phyloP scores from a whole-genome alignment of 2,888 invertebrate species.

The Actias luna region DNA sequence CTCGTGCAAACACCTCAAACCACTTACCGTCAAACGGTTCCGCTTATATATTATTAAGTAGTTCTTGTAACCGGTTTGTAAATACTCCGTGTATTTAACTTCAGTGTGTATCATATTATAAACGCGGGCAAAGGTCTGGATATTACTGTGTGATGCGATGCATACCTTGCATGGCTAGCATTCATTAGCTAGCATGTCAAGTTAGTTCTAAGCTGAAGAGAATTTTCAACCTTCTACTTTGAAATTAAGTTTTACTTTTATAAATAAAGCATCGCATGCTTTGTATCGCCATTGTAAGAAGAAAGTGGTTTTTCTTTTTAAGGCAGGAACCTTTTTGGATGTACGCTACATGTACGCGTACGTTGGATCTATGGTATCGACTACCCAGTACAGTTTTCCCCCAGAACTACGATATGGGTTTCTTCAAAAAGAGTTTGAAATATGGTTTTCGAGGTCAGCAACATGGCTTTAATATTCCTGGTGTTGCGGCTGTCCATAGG shows the following conservation, averaged over 20 bases:
- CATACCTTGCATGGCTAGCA: not conserved
- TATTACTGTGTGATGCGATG: conserved; percentile 10
- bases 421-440: no score
- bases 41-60: conserved; percentile 12
- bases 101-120: conserved; percentile 11
- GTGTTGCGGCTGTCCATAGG: no score
- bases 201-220: not conserved
- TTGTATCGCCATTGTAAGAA: no score
- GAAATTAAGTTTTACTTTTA: not conserved
- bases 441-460: no score
- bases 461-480: no score
- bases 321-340: no score
- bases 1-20: not conserved
- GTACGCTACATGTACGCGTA: no score
- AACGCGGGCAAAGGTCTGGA: conserved; percentile 10
- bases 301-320: no score
- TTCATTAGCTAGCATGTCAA: not conserved
- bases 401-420: no score
- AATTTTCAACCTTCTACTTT: not conserved
- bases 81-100: conserved; percentile 8
- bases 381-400: no score
- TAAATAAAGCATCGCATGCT: no score
- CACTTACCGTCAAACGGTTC: not conserved
- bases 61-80: conserved; percentile 3
- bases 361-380: no score